These are phyloP conservation scores for Athetis lepigone DNA, from an alignment of 2,888 invertebrate genomes.

Conservation along the genomic window DNA sequence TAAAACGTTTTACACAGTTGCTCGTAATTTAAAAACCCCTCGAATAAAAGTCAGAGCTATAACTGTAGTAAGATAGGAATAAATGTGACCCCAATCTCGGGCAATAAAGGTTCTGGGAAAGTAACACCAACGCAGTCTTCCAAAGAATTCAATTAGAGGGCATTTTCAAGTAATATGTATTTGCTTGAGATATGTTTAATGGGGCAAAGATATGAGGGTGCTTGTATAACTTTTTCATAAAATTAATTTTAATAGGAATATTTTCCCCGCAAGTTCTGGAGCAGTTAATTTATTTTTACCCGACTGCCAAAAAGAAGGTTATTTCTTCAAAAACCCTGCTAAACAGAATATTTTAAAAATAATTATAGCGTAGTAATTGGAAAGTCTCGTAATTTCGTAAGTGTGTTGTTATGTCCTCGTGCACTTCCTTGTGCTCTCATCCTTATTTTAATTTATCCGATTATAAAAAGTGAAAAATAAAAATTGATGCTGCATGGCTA, in stretches of 20 bases:
- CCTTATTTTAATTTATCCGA: not conserved
- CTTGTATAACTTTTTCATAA: not conserved
- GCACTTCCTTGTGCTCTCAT: too few relatives aligned
- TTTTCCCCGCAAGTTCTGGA: too few relatives aligned
- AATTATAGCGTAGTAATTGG: not conserved
- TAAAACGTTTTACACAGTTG: constrained; percentile 3
- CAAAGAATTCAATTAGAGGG: constrained; percentile 49
- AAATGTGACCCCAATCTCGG: constrained; percentile 36
- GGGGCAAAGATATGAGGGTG: constrained; percentile 3
- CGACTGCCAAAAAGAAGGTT: too few relatives aligned
- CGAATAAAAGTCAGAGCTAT: constrained; percentile 3
- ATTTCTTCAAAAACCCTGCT: too few relatives aligned
- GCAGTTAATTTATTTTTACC: too few relatives aligned
- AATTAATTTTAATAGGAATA: not conserved
- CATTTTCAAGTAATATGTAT: constrained; percentile 37
- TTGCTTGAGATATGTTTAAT: constrained; percentile 21
- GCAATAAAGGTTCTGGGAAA: constrained; percentile 31
- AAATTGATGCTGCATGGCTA: too few relatives aligned
- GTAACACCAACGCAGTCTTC: constrained; percentile 17
- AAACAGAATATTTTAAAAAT: too few relatives aligned
- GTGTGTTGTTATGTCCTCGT: not conserved
- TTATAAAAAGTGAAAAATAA: not conserved
- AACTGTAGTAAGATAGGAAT: constrained; percentile 25
- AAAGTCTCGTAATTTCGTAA: not conserved
- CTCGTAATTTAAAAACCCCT: constrained; percentile 32